Conservation (phyloP, 2,113 vertebrate genomes). For the Dicrurus megarhynchus region DNA sequence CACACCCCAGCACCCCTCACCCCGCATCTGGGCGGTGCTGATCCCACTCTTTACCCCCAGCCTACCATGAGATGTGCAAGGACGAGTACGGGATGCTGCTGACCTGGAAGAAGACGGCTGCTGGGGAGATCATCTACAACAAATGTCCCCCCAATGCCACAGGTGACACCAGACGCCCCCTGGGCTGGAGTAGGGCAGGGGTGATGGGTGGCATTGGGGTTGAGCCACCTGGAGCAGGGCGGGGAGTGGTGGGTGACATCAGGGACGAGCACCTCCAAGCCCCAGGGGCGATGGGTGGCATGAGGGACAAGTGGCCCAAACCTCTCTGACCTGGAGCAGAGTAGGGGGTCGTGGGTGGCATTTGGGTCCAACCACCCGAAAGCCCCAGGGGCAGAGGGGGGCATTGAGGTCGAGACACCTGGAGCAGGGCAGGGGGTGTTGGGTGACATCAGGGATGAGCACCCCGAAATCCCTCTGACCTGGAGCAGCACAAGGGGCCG, state of each 20-base stretch:
- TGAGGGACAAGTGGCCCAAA: background rate
- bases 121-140: slow-evolving; percentile 95
- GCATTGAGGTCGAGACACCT: background rate
- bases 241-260: background rate
- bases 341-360: background rate
- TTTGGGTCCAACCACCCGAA: no score
- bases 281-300: background rate
- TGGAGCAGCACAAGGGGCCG: background rate
- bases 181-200: accelerated
- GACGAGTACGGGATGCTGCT: slow-evolving; percentile 88
- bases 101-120: slow-evolving; percentile 94
- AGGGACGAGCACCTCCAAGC: background rate
- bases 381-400: background rate
- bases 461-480: background rate
- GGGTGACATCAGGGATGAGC: accelerated
- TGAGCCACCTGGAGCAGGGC: background rate
- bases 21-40: accelerated
- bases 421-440: no score
- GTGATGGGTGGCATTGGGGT: background rate
- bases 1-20: background rate
- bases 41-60: slow-evolving; percentile 33
- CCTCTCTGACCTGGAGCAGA: background rate
- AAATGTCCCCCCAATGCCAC: slow-evolving; percentile 97
- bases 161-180: slow-evolving; percentile 69
- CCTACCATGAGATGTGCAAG: slow-evolving; percentile 93